These are phyloP conservation scores for Corella eumyota DNA, from an alignment of 23 tunicate species.

Conservation along the genomic window DNA sequence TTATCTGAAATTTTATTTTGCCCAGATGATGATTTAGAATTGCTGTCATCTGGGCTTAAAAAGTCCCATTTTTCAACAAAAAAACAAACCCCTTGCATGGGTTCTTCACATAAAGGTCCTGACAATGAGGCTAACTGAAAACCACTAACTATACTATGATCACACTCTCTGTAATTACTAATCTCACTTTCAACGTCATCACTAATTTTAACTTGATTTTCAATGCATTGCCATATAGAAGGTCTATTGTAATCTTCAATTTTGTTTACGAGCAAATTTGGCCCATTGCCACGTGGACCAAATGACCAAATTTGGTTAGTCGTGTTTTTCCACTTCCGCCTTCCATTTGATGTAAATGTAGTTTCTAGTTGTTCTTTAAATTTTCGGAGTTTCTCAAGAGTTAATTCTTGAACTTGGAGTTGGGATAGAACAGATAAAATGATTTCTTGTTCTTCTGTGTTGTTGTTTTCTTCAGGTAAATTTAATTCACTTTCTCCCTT, in stretches of 20 bases:
- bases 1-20: neutral
- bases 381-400: conserved; percentile 18
- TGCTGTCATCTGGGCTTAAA: neutral
- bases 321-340: conserved; percentile 47
- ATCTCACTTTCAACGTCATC: no score
- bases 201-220: no score
- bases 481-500: neutral
- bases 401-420: conserved; percentile 20
- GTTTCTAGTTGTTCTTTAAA: conserved; percentile 33
- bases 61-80: conserved; percentile 66
- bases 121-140: conserved; percentile 89
- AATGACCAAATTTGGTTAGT: conserved; percentile 81
- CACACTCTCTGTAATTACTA: conserved; percentile 43
- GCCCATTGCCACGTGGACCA: conserved; percentile 93
- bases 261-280: conserved; percentile 61
- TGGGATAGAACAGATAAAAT: conserved; percentile 10
- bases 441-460: neutral
- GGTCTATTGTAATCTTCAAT: conserved; percentile 48
- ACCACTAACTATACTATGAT: conserved; percentile 75
- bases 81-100: conserved; percentile 86
- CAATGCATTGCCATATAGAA: conserved; percentile 58
- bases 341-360: conserved; percentile 39
- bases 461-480: neutral
- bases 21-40: neutral
- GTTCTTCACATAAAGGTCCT: conserved; percentile 97